Conservation (phyloP, 1,140 invertebrate species). For the Melitaea cinxia region DNA sequence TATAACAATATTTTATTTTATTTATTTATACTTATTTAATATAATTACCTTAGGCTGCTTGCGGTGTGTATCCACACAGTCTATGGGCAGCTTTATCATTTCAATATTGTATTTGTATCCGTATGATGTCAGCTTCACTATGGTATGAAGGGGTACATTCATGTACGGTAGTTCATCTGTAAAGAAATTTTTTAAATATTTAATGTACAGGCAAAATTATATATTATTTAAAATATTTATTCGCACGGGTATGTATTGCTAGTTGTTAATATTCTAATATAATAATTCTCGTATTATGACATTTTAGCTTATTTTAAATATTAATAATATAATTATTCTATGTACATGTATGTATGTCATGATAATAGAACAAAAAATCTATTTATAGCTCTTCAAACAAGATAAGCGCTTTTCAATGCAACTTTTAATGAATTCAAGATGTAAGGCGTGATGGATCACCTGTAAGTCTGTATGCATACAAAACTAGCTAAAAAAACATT, state of each 20-base stretch:
- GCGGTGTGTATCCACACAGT: conserved; percentile 92
- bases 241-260: too few species aligned
- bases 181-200: too few species aligned
- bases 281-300: too few species aligned
- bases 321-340: too few species aligned
- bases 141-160: conserved; percentile 95
- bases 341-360: too few species aligned
- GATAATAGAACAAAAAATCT: not conserved
- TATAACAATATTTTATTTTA: too few species aligned
- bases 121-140: conserved; percentile 91
- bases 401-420: not conserved
- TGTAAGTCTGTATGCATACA: not conserved
- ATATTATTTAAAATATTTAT: too few species aligned
- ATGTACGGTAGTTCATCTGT: conserved; percentile 94
- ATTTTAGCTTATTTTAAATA: too few species aligned
- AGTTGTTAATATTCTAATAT: too few species aligned
- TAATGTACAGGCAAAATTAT: too few species aligned
- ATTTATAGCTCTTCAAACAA: not conserved
- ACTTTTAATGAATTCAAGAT: not conserved
- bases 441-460: not conserved
- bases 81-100: conserved; percentile 89
- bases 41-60: conserved; percentile 84
- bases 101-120: conserved; percentile 93
- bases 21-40: not conserved
- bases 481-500: too few species aligned